Percentiles rank a stretch among this genome's conserved stretches.
Evolutionary conservation across 2,797 vertebrate species (phyloP).

Genomic region (Sebastes kiyomatsui): DNA sequence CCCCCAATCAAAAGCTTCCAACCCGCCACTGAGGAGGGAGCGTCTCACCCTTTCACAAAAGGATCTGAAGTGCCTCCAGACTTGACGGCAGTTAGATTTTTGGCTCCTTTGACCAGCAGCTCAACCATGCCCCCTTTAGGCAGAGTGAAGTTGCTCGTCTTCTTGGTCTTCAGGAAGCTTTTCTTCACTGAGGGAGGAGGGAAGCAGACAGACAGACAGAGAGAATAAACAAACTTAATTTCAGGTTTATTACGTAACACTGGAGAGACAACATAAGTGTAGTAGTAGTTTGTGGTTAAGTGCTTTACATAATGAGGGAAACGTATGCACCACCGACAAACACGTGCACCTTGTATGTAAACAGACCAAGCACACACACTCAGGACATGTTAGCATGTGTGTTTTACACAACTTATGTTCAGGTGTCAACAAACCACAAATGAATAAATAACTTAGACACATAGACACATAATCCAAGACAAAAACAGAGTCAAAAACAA

Average conservation of each 20-base stretch:
- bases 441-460: neutral
- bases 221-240: neutral
- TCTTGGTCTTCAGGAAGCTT: conserved; percentile 89
- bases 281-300: neutral
- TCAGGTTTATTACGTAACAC: neutral
- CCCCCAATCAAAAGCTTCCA: neutral
- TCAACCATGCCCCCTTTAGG: conserved; percentile 93
- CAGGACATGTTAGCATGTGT: neutral
- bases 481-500: neutral
- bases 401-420: neutral
- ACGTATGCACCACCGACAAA: neutral
- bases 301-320: neutral
- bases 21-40: neutral
- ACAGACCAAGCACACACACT: neutral
- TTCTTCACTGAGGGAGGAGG: conserved; percentile 85
- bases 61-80: conserved; percentile 94
- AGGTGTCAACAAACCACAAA: neutral
- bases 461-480: neutral
- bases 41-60: conserved; percentile 96
- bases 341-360: neutral
- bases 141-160: conserved; percentile 82
- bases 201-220: neutral
- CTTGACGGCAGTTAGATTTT: conserved; percentile 95
- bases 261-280: neutral
- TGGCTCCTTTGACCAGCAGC: conserved; percentile 95